phyloP scores from a whole-genome alignment of 2,888 invertebrate genomes.

The Athalia circularis region DNA sequence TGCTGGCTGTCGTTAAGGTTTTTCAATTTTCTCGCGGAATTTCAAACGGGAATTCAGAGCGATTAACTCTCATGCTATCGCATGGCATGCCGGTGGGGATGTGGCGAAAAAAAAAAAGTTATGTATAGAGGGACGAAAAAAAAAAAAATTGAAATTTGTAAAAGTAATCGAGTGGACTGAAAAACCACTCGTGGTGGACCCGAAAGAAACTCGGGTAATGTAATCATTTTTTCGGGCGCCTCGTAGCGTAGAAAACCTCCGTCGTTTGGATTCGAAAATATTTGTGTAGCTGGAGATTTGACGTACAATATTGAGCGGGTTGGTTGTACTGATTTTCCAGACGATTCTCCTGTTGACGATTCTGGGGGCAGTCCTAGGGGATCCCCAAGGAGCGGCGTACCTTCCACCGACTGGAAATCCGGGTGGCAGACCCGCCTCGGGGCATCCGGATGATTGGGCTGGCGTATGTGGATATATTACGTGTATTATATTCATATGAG shows the following conservation, averaged over 20 bases:
- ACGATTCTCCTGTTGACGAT: conserved; percentile 63
- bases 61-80: conserved; percentile 14
- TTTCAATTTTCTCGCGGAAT: conserved; percentile 34
- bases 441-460: conserved; percentile 73
- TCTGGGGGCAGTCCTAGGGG: conserved; percentile 73
- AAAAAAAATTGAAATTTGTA: not conserved
- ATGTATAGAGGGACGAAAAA: not conserved
- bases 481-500: too few relatives aligned
- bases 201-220: not conserved
- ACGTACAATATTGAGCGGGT: conserved; percentile 44
- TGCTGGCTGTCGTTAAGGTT: conserved; percentile 16
- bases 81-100: not conserved
- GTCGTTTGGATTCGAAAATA: not conserved
- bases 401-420: conserved; percentile 76
- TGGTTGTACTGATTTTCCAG: conserved; percentile 48
- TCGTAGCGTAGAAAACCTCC: too few relatives aligned
- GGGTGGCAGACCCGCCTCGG: conserved; percentile 56
- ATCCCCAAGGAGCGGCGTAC: conserved; percentile 75
- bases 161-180: conserved; percentile 12
- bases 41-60: conserved; percentile 3
- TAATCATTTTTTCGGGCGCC: too few relatives aligned
- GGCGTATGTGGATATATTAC: conserved; percentile 63
- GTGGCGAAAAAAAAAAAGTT: not conserved
- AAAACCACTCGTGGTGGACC: conserved; percentile 15
- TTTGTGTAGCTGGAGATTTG: conserved; percentile 46